Evolutionary conservation across 2,888 invertebrate species (phyloP), one percentile per base, ranked within the genome.

Genomic region (Mythimna albipuncta): DNA sequence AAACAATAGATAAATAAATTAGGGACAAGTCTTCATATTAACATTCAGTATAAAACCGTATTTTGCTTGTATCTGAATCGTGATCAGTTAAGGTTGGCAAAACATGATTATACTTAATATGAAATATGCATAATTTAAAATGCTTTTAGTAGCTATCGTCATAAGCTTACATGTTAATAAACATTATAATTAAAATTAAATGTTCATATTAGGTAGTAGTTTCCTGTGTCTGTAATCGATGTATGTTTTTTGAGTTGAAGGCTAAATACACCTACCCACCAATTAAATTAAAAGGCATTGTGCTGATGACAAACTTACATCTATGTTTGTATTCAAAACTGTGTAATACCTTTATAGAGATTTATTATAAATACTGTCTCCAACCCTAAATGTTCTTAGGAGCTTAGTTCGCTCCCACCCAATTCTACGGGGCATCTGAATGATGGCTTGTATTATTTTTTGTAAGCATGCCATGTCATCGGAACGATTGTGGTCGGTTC

Each of bases 401-500:
- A 91, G 87, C 86, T 90, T 84, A 86, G 90, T 47, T 47, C 47
- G 47, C 91, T 93, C 95, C 96, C 95, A 95, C 95, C 95, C 95
- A 95, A 95, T 94, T 94, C 93, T 93, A 92, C 90, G 90, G 92
- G 91, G 92, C 93, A 95, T 95, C 94, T 94, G 94, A 95, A 95
- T 93, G 95, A 94, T 93, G 90, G 93, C 93, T 93, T 94, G 93
- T 94, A 94, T 94, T 94, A 94, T 95, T 96, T 96, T 96, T 96
- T 96, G 95, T 93, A 89, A 86, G 91, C 93, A 95, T 95, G 91
- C 95, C 96, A 96, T 95, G 95, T 96, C 96, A 95, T 94, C 95
- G 95, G 95, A 92, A 94, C 95, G 96, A 95, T 94, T 96, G 96
- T 95, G 94, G 94, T 93, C 95, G 87, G 92, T 94, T 94, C 96